phyloP scores from a whole-genome alignment of 2,113 vertebrate species.

The Corydoras sp. region DNA sequence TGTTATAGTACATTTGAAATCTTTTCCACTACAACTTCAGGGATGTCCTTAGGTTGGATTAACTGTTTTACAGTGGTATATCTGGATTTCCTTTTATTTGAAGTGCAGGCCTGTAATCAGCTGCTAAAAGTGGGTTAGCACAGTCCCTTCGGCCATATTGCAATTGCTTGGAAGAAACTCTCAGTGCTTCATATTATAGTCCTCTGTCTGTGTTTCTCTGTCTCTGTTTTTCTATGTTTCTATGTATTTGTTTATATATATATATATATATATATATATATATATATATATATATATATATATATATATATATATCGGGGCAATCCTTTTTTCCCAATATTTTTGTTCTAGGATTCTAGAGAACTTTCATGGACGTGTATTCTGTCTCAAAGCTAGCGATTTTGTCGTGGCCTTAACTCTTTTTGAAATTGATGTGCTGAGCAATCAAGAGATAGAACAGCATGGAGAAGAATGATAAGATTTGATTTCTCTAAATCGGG shows the following conservation, averaged over 20 bases:
- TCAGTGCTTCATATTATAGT: conserved; percentile 35
- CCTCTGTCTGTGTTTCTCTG: conserved; percentile 11
- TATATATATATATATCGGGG: conserved; percentile 25
- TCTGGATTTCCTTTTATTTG: conserved; percentile 37
- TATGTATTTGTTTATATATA: conserved; percentile 17
- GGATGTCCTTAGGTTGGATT: conserved; percentile 14
- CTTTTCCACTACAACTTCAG: neutral
- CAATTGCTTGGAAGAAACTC: conserved; percentile 44
- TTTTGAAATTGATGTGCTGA: conserved; percentile 59
- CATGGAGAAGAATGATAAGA: conserved; percentile 57
- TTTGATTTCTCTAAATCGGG: conserved; percentile 40
- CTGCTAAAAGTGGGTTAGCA: conserved; percentile 49
- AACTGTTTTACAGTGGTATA: conserved; percentile 25
- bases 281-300: conserved; percentile 19
- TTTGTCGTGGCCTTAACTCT: conserved; percentile 64
- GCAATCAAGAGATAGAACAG: conserved; percentile 60
- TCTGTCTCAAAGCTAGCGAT: conserved; percentile 65
- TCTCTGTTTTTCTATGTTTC: conserved; percentile 8
- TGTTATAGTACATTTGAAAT: conserved; percentile 12
- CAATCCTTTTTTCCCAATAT: too few species aligned
- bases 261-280: conserved; percentile 11
- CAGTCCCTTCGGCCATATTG: conserved; percentile 47
- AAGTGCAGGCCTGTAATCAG: conserved; percentile 27
- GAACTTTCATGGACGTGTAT: conserved; percentile 55
- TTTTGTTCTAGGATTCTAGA: conserved; percentile 7